Evolutionary conservation across 2,888 invertebrate genomes (phyloP).

Genomic region (Morpho achilles): DNA sequence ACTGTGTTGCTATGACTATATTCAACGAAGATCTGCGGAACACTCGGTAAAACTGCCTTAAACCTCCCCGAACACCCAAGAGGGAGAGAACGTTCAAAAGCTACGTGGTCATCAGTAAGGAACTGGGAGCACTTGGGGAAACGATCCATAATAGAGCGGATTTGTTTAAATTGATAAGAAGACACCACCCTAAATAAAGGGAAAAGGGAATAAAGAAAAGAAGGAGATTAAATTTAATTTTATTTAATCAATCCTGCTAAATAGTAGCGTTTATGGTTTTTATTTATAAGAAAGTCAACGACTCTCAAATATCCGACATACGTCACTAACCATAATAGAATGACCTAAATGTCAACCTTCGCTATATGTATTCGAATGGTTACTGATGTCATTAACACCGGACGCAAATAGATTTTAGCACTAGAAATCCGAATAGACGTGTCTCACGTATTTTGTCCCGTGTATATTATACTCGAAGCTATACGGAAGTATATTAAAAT

Average conservation of each 20-base stretch:
- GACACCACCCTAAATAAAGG: no score
- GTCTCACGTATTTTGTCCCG: conserved; percentile 9
- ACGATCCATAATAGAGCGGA: no score
- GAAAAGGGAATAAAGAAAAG: no score
- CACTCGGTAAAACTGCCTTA: no score
- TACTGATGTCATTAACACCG: conserved; percentile 62
- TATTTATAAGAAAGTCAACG: conserved; percentile 2
- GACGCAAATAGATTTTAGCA: conserved; percentile 50
- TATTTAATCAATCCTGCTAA: not conserved
- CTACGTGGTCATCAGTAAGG: no score
- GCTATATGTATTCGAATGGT: conserved; percentile 23
- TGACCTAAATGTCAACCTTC: conserved; percentile 64
- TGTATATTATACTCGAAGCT: conserved; percentile 34
- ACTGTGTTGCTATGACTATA: no score
- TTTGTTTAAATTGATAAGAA: no score
- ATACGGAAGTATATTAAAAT: conserved; percentile 36
- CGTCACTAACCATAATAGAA: conserved; percentile 46
- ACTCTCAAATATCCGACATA: conserved; percentile 25
- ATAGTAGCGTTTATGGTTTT: not conserved
- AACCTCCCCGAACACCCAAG: no score
- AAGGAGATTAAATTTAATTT: no score
- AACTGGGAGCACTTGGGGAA: no score
- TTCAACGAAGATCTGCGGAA: no score
- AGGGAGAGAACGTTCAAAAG: no score
- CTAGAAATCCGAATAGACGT: conserved; percentile 15